These are phyloP conservation scores for Poecilia latipinna DNA, from an alignment of 2,113 vertebrate species.

Conservation along the genomic window DNA sequence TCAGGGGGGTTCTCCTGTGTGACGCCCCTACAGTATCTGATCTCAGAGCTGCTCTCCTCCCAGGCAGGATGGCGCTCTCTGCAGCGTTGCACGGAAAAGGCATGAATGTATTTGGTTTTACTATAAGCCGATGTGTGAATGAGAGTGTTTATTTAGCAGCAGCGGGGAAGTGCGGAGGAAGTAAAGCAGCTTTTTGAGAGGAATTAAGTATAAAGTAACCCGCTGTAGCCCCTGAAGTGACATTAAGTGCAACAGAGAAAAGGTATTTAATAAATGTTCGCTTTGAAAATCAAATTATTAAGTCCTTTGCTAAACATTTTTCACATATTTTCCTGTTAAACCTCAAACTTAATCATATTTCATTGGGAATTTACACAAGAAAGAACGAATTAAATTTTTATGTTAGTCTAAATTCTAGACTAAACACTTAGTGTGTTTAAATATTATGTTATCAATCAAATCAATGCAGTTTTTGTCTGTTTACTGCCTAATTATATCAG, in stretches of 20 bases:
- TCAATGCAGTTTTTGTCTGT: too few relatives aligned
- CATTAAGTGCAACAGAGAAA: neutral
- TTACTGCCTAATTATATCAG: too few relatives aligned
- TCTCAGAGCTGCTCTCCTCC: constrained; percentile 10
- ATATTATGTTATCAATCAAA: too few relatives aligned
- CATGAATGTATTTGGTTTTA: neutral
- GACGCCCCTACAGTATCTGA: constrained; percentile 14
- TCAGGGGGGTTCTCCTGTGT: constrained; percentile 15
- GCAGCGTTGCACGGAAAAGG: neutral
- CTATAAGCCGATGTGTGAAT: constrained; percentile 1
- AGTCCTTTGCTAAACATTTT: neutral
- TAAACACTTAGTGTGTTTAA: too few relatives aligned
- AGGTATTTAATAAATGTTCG: too few relatives aligned
- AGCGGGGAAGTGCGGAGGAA: neutral
- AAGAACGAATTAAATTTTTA: too few relatives aligned
- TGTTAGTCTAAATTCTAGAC: too few relatives aligned
- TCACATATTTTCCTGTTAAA: neutral
- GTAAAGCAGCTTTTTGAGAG: neutral
- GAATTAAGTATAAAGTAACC: neutral
- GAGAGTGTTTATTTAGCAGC: constrained; percentile 4
- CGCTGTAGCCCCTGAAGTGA: neutral
- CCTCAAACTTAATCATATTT: too few relatives aligned
- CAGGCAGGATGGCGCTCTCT: constrained; percentile 7
- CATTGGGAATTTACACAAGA: too few relatives aligned
- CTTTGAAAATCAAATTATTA: neutral